Conservation (phyloP, 2,797 vertebrate genomes). For the Thamnophis elegans region DNA sequence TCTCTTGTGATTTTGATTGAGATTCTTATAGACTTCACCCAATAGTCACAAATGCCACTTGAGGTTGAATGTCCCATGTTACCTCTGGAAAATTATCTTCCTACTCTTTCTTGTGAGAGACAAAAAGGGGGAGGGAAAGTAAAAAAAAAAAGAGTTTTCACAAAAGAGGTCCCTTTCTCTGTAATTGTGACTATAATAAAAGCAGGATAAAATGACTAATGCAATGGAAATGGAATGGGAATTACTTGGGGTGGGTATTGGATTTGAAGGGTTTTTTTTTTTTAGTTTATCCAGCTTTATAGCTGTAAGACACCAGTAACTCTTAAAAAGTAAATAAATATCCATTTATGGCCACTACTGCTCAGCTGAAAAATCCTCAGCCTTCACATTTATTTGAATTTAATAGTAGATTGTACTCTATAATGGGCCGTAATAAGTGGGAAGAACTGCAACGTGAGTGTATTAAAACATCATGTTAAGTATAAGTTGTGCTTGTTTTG, state of each 20-base stretch:
- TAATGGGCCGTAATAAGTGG: neutral
- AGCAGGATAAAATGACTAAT: neutral
- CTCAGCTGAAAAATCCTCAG: neutral
- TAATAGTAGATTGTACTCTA: neutral
- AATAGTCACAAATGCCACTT: neutral
- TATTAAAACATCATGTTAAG: neutral
- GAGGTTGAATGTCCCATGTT: neutral
- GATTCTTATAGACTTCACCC: fast-evolving
- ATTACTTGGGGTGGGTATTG: neutral
- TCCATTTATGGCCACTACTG: neutral
- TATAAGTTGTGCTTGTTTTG: constrained; percentile 15
- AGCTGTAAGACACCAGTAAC: neutral
- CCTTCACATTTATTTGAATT: neutral
- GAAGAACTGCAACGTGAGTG: neutral
- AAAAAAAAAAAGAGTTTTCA: neutral
- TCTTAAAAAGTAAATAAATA: neutral
- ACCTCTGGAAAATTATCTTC: neutral
- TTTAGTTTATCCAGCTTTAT: neutral
- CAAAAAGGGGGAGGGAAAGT: neutral
- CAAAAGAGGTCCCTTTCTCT: neutral
- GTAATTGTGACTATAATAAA: neutral
- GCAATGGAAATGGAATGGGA: neutral
- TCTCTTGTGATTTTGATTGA: neutral
- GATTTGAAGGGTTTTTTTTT: neutral
- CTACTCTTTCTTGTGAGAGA: neutral